Conservation (phyloP, 30 jellyfish, hydroid and myxozoan species). For the Aurelia aurita complex sp. Pacific region DNA sequence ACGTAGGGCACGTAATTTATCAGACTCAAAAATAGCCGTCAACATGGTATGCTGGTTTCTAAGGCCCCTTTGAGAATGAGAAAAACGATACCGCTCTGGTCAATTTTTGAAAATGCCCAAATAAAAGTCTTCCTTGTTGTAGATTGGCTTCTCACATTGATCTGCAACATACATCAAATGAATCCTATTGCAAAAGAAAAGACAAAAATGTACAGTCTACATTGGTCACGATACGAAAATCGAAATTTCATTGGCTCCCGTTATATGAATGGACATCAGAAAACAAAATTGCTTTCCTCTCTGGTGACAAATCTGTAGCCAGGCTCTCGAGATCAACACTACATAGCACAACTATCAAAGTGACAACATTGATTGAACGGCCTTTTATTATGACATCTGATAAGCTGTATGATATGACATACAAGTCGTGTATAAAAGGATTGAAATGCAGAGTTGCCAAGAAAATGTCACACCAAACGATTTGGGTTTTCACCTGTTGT, state of each 20-base stretch:
- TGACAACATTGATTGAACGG: conserved; percentile 35
- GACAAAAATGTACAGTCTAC: background rate
- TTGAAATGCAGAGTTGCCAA: conserved; percentile 32
- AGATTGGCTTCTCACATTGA: background rate
- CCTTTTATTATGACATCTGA: conserved; percentile 36
- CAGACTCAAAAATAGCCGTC: no score
- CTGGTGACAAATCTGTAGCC: background rate
- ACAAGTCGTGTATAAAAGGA: conserved; percentile 37
- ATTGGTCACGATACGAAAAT: background rate
- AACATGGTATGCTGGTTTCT: no score
- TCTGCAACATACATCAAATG: background rate
- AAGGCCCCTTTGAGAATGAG: no score
- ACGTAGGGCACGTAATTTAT: no score
- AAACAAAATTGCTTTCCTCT: background rate
- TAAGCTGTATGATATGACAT: background rate
- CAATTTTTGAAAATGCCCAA: no score
- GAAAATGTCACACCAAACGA: background rate
- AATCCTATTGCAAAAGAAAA: background rate
- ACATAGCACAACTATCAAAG: conserved; percentile 17
- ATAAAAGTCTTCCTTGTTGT: no score
- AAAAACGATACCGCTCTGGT: no score
- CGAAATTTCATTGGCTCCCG: background rate
- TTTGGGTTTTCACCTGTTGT: conserved; percentile 81
- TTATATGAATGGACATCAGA: conserved; percentile 11
- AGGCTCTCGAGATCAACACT: conserved; percentile 36